phyloP scores from a whole-genome alignment of 2,797 vertebrate species.

The Tamandua tetradactyla region DNA sequence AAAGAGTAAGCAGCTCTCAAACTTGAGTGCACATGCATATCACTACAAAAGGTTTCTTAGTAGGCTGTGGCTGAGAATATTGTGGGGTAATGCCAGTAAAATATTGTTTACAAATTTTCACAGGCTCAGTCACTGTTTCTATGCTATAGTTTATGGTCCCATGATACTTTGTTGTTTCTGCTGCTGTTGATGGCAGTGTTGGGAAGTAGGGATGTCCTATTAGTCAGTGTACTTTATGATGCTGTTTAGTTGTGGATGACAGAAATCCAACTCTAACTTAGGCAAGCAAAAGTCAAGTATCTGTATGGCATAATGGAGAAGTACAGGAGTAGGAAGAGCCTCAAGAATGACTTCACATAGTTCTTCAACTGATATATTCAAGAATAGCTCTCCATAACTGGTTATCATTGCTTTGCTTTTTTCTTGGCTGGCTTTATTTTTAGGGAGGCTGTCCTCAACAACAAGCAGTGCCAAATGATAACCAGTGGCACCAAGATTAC shows the following conservation, averaged over 20 bases:
- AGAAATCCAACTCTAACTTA: not conserved
- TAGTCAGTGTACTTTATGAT: not conserved
- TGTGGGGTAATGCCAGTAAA: not conserved
- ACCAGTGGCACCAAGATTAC: not conserved
- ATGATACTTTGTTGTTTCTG: not conserved
- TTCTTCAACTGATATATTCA: not conserved
- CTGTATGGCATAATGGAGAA: not conserved
- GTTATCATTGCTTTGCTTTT: not conserved
- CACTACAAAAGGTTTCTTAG: not conserved
- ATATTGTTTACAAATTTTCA: not conserved
- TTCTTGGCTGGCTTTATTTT: not conserved
- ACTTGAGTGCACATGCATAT: not conserved
- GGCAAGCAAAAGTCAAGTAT: not conserved
- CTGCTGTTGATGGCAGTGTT: not conserved
- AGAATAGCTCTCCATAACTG: not conserved
- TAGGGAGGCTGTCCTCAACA: not conserved
- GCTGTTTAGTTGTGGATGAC: not conserved
- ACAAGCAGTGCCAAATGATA: not conserved
- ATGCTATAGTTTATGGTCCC: not conserved
- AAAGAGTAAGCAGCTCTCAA: not conserved
- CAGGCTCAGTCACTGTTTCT: not conserved
- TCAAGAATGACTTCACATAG: not conserved
- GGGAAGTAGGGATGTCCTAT: not conserved
- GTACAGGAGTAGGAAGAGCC: not conserved
- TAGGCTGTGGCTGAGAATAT: not conserved